Percentiles rank a stretch among this genome's conserved stretches.
Conservation (phyloP, 2,797 vertebrate species). For the Malacoraja senta region DNA sequence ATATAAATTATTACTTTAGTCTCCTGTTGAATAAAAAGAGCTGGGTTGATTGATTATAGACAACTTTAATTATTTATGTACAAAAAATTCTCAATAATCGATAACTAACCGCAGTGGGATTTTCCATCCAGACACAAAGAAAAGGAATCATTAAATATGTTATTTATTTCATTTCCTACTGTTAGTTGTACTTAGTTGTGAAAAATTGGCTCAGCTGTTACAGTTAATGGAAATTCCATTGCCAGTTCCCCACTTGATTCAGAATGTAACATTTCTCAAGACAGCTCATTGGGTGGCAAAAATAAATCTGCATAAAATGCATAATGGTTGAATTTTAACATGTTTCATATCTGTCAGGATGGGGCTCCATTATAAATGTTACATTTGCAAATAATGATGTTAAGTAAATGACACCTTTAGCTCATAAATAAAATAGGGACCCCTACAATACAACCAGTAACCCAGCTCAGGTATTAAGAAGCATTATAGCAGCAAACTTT, state of each 20-base stretch:
- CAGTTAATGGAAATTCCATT: not conserved
- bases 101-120: not conserved
- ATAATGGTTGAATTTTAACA: not conserved
- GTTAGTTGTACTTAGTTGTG: not conserved
- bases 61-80: slow-evolving; percentile 13
- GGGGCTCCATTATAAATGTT: not conserved
- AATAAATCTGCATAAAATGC: not conserved
- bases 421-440: not conserved
- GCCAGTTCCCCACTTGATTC: not conserved
- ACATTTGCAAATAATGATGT: not conserved
- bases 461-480: too few relatives aligned
- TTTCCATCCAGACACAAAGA: not conserved
- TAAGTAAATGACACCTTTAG: not conserved
- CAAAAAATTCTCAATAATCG: not conserved
- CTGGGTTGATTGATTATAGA: not conserved
- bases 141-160: not conserved
- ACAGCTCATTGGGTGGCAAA: not conserved
- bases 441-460: not conserved
- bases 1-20: not conserved
- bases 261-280: not conserved
- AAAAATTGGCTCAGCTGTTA: not conserved
- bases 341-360: not conserved
- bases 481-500: not conserved
- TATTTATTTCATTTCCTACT: not conserved
- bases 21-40: not conserved